Conservation (phyloP, 2,797 vertebrate species). For the Naso thynnoides region DNA sequence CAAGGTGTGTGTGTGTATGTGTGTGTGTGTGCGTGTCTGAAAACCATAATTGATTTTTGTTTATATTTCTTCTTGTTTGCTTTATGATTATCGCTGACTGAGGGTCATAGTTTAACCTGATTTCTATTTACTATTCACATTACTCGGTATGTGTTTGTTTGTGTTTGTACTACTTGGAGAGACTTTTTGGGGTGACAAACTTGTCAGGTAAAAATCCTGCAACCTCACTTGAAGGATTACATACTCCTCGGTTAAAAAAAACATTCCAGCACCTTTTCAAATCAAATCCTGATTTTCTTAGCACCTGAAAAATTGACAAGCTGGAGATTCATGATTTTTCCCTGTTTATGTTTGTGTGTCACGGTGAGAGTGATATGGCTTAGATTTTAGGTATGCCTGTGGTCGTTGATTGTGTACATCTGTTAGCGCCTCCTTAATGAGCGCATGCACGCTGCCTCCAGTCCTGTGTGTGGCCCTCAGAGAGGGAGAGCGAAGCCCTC, state of each 20-base stretch:
- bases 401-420: constrained; percentile 78
- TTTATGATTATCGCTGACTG: constrained; percentile 65
- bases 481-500: constrained; percentile 79
- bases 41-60: constrained; percentile 74
- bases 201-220: constrained; percentile 37
- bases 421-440: constrained; percentile 84
- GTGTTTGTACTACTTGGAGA: constrained; percentile 28
- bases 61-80: constrained; percentile 68
- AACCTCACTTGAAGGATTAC: constrained; percentile 35
- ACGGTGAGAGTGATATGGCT: constrained; percentile 47
- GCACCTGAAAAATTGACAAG: constrained; percentile 28
- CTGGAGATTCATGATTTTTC: constrained; percentile 29
- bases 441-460: constrained; percentile 73
- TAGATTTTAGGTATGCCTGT: constrained; percentile 67
- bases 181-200: constrained; percentile 10
- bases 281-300: constrained; percentile 30
- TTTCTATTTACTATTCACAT: constrained; percentile 53
- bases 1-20: constrained; percentile 60
- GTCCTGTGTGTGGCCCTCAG: constrained; percentile 84
- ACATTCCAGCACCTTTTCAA: constrained; percentile 14
- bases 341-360: constrained; percentile 29
- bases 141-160: constrained; percentile 43
- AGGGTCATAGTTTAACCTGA: constrained; percentile 46
- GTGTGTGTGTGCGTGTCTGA: constrained; percentile 40
- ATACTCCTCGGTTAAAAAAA: neutral